Conservation (phyloP, 2,888 invertebrate genomes). For the Drosophila demipolita region DNA sequence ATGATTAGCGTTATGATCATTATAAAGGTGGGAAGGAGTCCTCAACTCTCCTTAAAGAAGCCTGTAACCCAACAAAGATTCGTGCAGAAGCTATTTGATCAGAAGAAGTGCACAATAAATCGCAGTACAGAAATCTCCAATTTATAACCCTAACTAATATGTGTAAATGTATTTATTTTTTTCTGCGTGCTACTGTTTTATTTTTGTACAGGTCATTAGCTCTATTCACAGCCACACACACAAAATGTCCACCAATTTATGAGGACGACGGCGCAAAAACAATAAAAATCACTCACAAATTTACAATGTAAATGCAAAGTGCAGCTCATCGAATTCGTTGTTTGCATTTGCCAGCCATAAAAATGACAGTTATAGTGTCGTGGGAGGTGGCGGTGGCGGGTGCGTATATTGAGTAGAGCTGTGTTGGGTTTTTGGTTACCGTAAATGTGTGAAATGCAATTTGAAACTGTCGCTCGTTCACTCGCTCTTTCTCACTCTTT, state of each 20-base stretch:
- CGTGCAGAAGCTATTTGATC: too few species aligned
- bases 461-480: slow-evolving; percentile 51
- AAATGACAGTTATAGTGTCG: slow-evolving; percentile 5
- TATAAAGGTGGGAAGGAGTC: too few species aligned
- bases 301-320: slow-evolving; percentile 63
- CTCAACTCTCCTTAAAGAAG: too few species aligned
- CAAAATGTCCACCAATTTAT: slow-evolving; percentile 48
- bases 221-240: slow-evolving; percentile 33
- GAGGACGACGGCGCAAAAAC: slow-evolving; percentile 35
- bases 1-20: too few species aligned
- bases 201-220: slow-evolving; percentile 53
- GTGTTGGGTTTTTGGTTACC: slow-evolving; percentile 1
- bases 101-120: too few species aligned
- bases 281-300: slow-evolving; percentile 67
- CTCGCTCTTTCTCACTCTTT: slow-evolving; percentile 11
- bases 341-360: slow-evolving; percentile 42
- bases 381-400: neutral
- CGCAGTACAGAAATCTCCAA: too few species aligned
- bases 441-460: slow-evolving; percentile 74
- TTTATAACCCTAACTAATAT: too few species aligned
- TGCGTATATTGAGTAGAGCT: neutral
- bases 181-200: neutral
- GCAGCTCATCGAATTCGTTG: slow-evolving; percentile 54
- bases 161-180: neutral
- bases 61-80: too few species aligned